phyloP scores from a whole-genome alignment of 2,888 invertebrate genomes.

The Sturmia bella region DNA sequence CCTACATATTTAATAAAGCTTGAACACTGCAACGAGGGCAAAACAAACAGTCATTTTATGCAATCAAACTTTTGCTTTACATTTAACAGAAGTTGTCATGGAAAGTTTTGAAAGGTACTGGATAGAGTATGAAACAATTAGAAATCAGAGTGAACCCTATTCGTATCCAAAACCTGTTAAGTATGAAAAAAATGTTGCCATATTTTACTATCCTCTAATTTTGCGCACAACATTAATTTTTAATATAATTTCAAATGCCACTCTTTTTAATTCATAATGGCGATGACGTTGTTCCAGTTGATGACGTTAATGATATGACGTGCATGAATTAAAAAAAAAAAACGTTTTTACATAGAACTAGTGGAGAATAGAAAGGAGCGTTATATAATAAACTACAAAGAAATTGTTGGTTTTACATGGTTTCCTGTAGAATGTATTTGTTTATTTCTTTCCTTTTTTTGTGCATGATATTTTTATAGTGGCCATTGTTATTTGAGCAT shows the following conservation, averaged over 20 bases:
- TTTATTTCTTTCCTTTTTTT: no score
- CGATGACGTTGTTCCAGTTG: conserved; percentile 23
- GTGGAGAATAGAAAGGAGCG: conserved; percentile 10
- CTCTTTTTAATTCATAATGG: background rate
- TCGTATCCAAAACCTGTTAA: no score
- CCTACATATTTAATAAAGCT: conserved; percentile 12
- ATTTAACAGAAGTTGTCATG: background rate
- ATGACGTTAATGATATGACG: conserved; percentile 43
- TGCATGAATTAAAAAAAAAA: conserved; percentile 7
- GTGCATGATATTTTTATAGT: conserved; percentile 8
- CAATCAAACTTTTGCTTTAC: background rate
- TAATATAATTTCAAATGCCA: background rate
- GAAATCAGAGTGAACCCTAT: no score
- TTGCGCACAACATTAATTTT: background rate
- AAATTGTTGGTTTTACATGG: conserved; percentile 20
- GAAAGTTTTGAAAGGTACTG: no score
- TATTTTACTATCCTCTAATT: background rate
- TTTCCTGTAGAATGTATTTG: conserved; percentile 34
- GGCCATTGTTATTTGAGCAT: conserved; percentile 51
- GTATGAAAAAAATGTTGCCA: no score
- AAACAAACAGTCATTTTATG: background rate
- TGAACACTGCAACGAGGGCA: background rate
- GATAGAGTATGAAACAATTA: no score
- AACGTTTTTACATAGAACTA: background rate
- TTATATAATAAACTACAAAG: background rate